Base-by-base conservation (phyloP, 2,113 vertebrate genomes). In the Axis porcinus region DNA sequence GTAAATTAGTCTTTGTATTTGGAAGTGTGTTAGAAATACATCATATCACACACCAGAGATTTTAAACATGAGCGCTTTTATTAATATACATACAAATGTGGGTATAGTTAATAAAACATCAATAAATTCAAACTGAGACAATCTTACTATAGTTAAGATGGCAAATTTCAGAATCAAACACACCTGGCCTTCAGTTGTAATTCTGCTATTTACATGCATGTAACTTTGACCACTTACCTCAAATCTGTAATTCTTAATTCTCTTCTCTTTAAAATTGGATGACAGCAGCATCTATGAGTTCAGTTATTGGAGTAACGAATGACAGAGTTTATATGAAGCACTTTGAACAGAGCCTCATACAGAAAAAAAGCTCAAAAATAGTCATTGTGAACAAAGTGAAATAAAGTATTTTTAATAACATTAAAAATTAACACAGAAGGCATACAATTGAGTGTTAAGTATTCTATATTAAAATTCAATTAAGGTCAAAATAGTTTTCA, bases 401-500 rank as follows among this genome's bases (percentile, higher is more conserved):
- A 89, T 43, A 62, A 78, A 96, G 5, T 19, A 67, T n/a, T 40
- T 57, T 94, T 43, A 21, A 86, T 86, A 28, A 82, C 94, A 10
- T 78, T 50, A 86, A 91, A 93, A 86, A 54, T 92, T 88, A 82
- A 70, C 47, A 86, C 0, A 23, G 9, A 85, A 94, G 76, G 50
- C 36, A 82, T 64, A 94, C 36, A 88, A 92, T 89, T 82, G 27
- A 97, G 12, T 79, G 8, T 85, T 76, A 96, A 70, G 0, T 78
- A 64, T 86, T 87, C 78, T 62, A 23, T 27, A 94, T 89, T 83
- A 67, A 84, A 93, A 86, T 89, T 47, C 17, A 96, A 27, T 45
- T 91, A 92, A 64, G 15, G 88, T 94, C 58, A 97, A 50, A 40
- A 33, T 62, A 43, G 25, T 95, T 70, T 67, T 96, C 93, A 58